phyloP scores from a whole-genome alignment of 1,140 invertebrate genomes.

The Caenorhabditis tropicalis region DNA sequence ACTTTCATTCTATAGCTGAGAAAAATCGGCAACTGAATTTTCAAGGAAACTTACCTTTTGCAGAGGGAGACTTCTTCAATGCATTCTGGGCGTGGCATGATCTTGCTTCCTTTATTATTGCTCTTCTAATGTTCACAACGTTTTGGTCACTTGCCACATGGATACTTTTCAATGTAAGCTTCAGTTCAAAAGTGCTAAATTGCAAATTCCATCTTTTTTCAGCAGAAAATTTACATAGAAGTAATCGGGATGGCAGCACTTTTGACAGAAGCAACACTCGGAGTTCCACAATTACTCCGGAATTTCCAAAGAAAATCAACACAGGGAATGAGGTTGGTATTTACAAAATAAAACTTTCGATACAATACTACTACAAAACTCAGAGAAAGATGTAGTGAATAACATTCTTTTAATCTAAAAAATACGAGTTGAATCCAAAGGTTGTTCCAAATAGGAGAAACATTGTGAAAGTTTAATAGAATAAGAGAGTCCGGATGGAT shows the following conservation, averaged over 20 bases:
- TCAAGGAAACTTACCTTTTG: conserved; percentile 45
- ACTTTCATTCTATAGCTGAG: not conserved
- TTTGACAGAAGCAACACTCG: conserved; percentile 94
- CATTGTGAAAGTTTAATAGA: not conserved
- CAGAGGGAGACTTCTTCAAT: conserved; percentile 66
- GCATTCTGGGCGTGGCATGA: conserved; percentile 99
- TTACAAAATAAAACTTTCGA: not conserved
- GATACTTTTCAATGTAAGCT: conserved; percentile 80
- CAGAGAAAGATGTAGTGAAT: not conserved
- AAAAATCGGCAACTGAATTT: not conserved
- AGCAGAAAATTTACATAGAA: conserved; percentile 81
- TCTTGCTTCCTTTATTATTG: conserved; percentile 93
- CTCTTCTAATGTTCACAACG: conserved; percentile 85
- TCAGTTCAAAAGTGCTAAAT: not conserved
- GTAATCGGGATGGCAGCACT: conserved; percentile 89
- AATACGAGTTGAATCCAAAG: not conserved
- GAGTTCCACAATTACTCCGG: conserved; percentile 87
- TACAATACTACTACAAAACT: not conserved
- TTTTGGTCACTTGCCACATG: conserved; percentile 85
- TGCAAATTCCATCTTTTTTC: conserved; percentile 48
- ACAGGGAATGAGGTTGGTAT: conserved; percentile 89
- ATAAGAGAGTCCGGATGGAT: not conserved
- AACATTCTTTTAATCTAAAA: not conserved
- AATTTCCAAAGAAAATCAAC: conserved; percentile 90
- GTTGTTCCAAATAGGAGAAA: not conserved